Conservation (phyloP, 1,140 invertebrate species). For the Globodera rostochiensis region DNA sequence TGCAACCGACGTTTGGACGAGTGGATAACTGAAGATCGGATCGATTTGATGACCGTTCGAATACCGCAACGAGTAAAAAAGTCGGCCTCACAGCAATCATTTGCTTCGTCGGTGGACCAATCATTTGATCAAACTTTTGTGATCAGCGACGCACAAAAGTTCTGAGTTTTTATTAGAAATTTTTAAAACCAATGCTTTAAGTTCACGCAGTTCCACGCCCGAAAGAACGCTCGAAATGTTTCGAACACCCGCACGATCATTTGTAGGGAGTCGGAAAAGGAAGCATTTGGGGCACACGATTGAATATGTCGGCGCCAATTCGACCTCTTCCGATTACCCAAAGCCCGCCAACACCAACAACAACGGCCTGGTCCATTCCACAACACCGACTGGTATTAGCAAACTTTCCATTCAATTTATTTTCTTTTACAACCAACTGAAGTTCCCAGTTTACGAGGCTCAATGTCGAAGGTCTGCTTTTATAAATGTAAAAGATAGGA, state of each 20-base stretch:
- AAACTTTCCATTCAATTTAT: background rate
- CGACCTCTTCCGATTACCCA: constrained; percentile 1
- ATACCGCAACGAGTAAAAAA: constrained; percentile 45
- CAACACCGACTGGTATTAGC: background rate
- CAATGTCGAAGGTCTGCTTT: constrained; percentile 43
- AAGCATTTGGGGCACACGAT: constrained; percentile 21
- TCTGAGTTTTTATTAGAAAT: background rate
- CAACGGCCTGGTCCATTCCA: constrained; percentile 10
- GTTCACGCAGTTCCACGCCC: constrained; percentile 36
- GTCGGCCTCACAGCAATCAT: constrained; percentile 2
- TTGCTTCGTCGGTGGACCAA: constrained; percentile 18
- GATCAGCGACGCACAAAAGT: constrained; percentile 15
- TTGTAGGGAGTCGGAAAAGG: constrained; percentile 35
- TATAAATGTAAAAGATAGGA: no score
- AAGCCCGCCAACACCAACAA: constrained; percentile 5
- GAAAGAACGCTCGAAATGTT: constrained; percentile 28
- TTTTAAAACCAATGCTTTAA: constrained; percentile 18
- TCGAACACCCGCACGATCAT: constrained; percentile 27
- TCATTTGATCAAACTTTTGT: constrained; percentile 1
- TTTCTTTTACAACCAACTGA: constrained; percentile 6
- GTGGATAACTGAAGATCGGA: constrained; percentile 44
- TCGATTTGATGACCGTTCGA: constrained; percentile 42
- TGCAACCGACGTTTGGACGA: constrained; percentile 55
- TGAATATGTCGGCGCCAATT: constrained; percentile 35
- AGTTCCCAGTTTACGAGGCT: constrained; percentile 50